A percentile compares a stretch with the other conserved stretches of the same genome.
phyloP scores from a whole-genome alignment of 2,113 vertebrate species.

The Trogon melanurus region DNA sequence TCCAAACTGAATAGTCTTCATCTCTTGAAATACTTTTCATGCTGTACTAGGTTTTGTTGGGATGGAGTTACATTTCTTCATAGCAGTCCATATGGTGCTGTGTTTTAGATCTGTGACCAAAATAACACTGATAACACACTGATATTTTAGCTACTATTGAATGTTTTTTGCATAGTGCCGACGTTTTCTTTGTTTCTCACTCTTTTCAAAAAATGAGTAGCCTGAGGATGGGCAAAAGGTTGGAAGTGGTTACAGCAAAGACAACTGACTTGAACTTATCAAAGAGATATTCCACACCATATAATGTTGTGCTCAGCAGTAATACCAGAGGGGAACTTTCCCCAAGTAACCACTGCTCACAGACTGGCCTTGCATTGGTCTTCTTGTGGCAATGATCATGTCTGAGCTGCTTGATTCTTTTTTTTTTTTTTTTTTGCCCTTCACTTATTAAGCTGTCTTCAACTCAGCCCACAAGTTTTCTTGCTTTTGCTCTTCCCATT shows the following conservation, averaged over 20 bases:
- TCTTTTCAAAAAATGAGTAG: neutral
- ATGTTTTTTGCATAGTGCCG: neutral
- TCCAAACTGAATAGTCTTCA: neutral
- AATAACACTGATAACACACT: neutral
- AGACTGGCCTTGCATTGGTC: accelerated
- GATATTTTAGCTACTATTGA: neutral
- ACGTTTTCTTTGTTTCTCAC: neutral
- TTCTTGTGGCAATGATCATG: neutral
- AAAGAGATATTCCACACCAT: neutral
- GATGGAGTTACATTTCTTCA: neutral
- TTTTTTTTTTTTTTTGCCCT: accelerated
- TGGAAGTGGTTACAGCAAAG: neutral
- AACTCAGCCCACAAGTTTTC: neutral
- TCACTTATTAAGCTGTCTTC: neutral
- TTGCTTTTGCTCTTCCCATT: neutral
- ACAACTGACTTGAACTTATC: neutral
- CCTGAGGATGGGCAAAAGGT: neutral
- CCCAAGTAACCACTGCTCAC: neutral
- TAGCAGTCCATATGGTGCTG: neutral
- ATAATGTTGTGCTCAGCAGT: neutral
- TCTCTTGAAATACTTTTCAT: neutral
- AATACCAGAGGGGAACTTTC: neutral
- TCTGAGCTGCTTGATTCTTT: neutral
- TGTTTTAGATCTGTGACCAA: neutral
- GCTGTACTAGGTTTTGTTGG: neutral